Percentiles rank a stretch among this genome's conserved stretches.
phyloP scores from a whole-genome alignment of 2,113 vertebrate species.

The Notiomystis cincta region DNA sequence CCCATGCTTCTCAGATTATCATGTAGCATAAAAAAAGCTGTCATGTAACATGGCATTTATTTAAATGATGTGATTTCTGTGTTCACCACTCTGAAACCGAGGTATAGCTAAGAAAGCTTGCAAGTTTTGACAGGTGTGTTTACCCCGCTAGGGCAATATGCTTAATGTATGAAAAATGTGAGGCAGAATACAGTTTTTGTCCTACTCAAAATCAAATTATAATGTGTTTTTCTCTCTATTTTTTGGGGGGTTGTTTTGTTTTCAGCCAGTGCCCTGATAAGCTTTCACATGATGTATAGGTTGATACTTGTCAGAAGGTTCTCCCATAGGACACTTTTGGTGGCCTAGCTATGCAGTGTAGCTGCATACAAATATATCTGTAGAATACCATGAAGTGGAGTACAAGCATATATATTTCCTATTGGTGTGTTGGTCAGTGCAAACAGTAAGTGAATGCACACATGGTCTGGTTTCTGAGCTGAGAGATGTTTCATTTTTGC shows the following conservation, averaged over 20 bases:
- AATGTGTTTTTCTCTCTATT: neutral
- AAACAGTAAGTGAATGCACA: neutral
- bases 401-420: neutral
- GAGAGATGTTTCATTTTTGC: neutral
- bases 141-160: conserved; percentile 15
- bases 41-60: conserved; percentile 60
- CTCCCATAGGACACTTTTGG: neutral
- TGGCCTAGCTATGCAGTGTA: neutral
- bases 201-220: neutral
- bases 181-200: neutral
- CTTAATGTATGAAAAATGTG: conserved; percentile 13
- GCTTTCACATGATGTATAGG: neutral
- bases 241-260: neutral
- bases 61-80: conserved; percentile 63
- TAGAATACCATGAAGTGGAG: neutral
- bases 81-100: conserved; percentile 40
- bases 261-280: neutral
- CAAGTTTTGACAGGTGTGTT: conserved; percentile 47
- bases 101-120: conserved; percentile 27
- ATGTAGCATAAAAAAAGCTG: conserved; percentile 59
- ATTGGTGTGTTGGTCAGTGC: neutral
- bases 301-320: neutral
- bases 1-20: conserved; percentile 60
- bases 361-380: neutral
- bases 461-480: neutral